Evolutionary conservation across 2,888 invertebrate species (phyloP).

Genomic region (Morpho deidamia): DNA sequence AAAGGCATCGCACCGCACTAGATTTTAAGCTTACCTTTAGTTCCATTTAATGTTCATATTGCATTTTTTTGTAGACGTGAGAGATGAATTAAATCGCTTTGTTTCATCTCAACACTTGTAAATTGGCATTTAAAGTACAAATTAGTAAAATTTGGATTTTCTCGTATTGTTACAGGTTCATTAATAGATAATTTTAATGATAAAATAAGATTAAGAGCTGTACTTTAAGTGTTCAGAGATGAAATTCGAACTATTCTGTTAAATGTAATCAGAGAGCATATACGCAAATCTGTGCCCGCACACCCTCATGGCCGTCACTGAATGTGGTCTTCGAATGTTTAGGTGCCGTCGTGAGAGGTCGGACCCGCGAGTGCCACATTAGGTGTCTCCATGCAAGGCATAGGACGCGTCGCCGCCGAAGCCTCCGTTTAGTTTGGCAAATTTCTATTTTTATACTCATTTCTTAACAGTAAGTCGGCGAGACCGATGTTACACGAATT

Average conservation of each 20-base stretch:
- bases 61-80: constrained; percentile 64
- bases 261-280: constrained; percentile 59
- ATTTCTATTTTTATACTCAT: constrained; percentile 42
- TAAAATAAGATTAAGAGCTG: constrained; percentile 75
- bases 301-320: constrained; percentile 39
- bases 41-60: constrained; percentile 56
- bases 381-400: constrained; percentile 45
- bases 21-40: constrained; percentile 65
- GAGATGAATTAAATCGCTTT: constrained; percentile 61
- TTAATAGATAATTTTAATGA: constrained; percentile 71
- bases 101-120: constrained; percentile 72
- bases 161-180: constrained; percentile 78
- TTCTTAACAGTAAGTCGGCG: constrained; percentile 13
- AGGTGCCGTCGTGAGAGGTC: neutral
- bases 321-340: constrained; percentile 31
- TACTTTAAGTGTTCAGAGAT: constrained; percentile 78
- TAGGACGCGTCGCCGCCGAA: constrained; percentile 40
- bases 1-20: constrained; percentile 77
- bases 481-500: neutral
- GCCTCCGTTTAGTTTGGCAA: constrained; percentile 33
- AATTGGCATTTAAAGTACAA: constrained; percentile 78
- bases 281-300: constrained; percentile 45
- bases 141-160: constrained; percentile 77
- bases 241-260: constrained; percentile 62
- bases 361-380: constrained; percentile 18